phyloP scores from a whole-genome alignment of 1,140 invertebrate species.

The Lepidurus packardi region DNA sequence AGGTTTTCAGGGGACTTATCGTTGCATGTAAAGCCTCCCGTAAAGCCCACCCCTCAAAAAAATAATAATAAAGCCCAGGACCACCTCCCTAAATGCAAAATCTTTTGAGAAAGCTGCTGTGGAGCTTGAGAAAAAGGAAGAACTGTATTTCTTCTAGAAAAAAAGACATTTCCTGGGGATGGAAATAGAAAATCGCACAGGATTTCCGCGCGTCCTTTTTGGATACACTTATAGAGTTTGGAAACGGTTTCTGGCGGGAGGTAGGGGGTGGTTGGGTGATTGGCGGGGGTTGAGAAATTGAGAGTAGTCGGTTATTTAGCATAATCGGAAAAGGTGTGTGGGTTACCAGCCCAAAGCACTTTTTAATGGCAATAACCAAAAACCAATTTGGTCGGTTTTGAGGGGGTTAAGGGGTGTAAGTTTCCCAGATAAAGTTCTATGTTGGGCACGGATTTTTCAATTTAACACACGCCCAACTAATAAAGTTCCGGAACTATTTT shows the following conservation, averaged over 20 bases:
- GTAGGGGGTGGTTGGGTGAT: background rate
- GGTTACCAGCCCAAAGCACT: background rate
- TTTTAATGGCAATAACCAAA: conserved; percentile 17
- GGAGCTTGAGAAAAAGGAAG: background rate
- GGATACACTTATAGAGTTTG: background rate
- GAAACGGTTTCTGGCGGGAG: background rate
- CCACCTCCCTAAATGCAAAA: background rate
- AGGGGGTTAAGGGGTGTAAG: background rate
- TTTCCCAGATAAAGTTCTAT: background rate
- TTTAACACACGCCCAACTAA: conserved; percentile 17
- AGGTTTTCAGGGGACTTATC: background rate
- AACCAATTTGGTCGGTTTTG: conserved; percentile 21
- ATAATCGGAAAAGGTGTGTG: background rate
- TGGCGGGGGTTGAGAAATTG: background rate
- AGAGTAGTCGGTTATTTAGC: conserved; percentile 10
- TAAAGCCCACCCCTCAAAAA: background rate
- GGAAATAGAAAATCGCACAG: conserved; percentile 1
- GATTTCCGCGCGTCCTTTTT: background rate
- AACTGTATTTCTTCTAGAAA: background rate
- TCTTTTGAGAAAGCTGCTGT: background rate
- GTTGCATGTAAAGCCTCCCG: conserved; percentile 1
- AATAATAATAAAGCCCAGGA: background rate
- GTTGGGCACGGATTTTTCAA: background rate
- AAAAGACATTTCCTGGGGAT: background rate
- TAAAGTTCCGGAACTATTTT: background rate